Conservation (phyloP, 2,888 invertebrate genomes). For the Amitus sp. region DNA sequence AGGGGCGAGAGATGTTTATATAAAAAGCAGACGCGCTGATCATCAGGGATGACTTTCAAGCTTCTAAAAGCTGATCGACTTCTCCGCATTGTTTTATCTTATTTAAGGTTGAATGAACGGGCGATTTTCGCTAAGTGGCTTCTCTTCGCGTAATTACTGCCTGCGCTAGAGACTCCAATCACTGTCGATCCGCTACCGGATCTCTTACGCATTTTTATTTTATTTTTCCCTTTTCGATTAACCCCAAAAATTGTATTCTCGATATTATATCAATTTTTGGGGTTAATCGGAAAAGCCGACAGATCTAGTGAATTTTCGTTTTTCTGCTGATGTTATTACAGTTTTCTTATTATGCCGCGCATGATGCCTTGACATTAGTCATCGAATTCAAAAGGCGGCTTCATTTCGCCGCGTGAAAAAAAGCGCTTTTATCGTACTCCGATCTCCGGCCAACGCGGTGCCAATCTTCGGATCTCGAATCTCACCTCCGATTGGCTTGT, state of each 20-base stretch:
- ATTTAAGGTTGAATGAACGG: constrained; percentile 30
- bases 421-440: constrained; percentile 18
- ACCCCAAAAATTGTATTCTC: too few relatives aligned
- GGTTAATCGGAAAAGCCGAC: too few relatives aligned
- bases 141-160: constrained; percentile 50
- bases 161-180: constrained; percentile 47
- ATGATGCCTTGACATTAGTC: constrained; percentile 22
- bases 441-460: constrained; percentile 19
- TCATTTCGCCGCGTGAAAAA: constrained; percentile 17
- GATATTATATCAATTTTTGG: too few relatives aligned
- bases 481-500: constrained; percentile 8
- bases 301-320: too few relatives aligned
- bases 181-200: constrained; percentile 50
- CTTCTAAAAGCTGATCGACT: constrained; percentile 40
- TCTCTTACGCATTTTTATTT: constrained; percentile 25
- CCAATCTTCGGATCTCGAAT: constrained; percentile 24
- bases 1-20: constrained; percentile 29
- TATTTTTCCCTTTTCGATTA: neutral
- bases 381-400: constrained; percentile 23
- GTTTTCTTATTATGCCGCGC: constrained; percentile 16
- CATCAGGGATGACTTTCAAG: constrained; percentile 33
- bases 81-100: constrained; percentile 35
- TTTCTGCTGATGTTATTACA: too few relatives aligned
- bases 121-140: constrained; percentile 47
- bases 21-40: constrained; percentile 28